Evolutionary conservation across 1,140 invertebrate species (phyloP).

Genomic region (Maconellicoccus hirsutus): DNA sequence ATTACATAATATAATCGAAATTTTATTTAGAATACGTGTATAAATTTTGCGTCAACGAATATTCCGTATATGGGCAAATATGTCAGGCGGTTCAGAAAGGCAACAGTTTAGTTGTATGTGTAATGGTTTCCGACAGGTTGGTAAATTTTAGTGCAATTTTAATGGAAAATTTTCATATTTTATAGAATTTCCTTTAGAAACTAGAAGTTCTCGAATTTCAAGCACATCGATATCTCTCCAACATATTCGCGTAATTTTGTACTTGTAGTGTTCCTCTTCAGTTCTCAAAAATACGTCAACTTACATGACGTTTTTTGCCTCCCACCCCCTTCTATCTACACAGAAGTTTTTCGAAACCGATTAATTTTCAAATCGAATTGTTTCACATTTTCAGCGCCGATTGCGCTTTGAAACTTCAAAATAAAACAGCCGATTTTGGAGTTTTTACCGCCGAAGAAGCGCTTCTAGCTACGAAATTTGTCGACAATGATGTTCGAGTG

Average conservation of each 20-base stretch:
- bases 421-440: constrained; percentile 40
- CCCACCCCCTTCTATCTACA: too few species aligned
- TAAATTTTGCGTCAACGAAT: not conserved
- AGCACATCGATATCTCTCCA: too few species aligned
- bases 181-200: too few species aligned
- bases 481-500: constrained; percentile 36
- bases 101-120: constrained; percentile 27
- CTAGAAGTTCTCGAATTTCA: too few species aligned
- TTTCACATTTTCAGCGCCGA: constrained; percentile 35
- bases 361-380: too few species aligned
- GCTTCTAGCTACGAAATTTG: constrained; percentile 38
- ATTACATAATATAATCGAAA: not conserved
- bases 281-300: too few species aligned
- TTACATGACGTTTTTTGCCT: too few species aligned
- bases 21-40: not conserved
- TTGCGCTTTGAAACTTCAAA: constrained; percentile 39
- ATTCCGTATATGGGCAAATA: not conserved
- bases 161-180: too few species aligned
- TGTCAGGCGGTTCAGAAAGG: constrained; percentile 26
- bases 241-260: too few species aligned
- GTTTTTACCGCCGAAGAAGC: constrained; percentile 44
- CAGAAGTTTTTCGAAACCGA: too few species aligned
- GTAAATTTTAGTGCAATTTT: not conserved
- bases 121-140: constrained; percentile 25
- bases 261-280: too few species aligned